Conservation (phyloP, 2,113 vertebrate species). For the Anas platyrhynchos region DNA sequence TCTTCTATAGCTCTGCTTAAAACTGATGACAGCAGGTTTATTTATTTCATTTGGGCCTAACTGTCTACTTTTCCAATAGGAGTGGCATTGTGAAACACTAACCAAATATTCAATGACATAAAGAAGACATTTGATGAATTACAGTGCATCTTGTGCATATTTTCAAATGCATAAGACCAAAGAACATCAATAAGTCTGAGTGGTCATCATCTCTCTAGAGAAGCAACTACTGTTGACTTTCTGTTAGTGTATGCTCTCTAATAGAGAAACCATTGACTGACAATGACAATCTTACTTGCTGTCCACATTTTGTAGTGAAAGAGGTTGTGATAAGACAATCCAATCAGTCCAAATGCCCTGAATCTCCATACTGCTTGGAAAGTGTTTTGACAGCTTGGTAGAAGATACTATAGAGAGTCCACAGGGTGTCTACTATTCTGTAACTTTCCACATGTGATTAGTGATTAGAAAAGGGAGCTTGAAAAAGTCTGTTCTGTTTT, state of each 20-base stretch:
- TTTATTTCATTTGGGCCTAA: not conserved
- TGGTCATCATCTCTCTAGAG: not conserved
- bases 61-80: not conserved
- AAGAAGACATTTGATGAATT: conserved; percentile 20
- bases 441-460: not conserved
- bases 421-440: not conserved
- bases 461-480: not conserved
- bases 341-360: not conserved
- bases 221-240: not conserved
- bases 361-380: not conserved
- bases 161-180: not conserved
- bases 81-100: not conserved
- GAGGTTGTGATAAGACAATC: not conserved
- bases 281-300: not conserved
- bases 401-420: not conserved
- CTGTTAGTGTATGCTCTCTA: not conserved
- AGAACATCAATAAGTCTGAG: not conserved
- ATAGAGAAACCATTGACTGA: not conserved
- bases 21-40: not conserved
- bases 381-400: not conserved
- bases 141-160: not conserved
- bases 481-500: not conserved
- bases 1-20: not conserved
- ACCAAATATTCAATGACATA: not conserved
- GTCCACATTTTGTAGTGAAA: not conserved